Evolutionary conservation across 1,140 invertebrate species (phyloP).

Genomic region (Teleogryllus occipitalis): DNA sequence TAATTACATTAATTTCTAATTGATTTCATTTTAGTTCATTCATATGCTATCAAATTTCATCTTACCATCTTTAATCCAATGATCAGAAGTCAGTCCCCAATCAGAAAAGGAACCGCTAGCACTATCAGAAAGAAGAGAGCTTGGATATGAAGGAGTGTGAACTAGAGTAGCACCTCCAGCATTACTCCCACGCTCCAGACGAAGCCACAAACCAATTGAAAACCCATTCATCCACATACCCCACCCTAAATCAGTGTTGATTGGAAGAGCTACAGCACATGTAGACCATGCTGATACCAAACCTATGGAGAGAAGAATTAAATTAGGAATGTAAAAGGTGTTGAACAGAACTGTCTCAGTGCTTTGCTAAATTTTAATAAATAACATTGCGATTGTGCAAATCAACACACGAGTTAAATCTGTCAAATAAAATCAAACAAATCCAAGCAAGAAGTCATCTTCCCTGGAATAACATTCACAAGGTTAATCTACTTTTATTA

Average conservation of each 20-base stretch:
- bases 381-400: too few relatives aligned
- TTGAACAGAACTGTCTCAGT: too few relatives aligned
- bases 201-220: conserved; percentile 45
- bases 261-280: conserved; percentile 40
- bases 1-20: too few relatives aligned
- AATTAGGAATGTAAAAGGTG: too few relatives aligned
- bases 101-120: conserved; percentile 37
- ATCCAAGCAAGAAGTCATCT: too few relatives aligned
- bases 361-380: too few relatives aligned
- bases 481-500: too few relatives aligned
- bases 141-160: not conserved
- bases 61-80: conserved; percentile 38
- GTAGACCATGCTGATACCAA: conserved; percentile 44
- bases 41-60: not conserved
- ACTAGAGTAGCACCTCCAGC: not conserved
- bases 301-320: conserved; percentile 21
- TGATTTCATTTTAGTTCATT: too few relatives aligned
- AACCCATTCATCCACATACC: conserved; percentile 53
- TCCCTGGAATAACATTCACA: too few relatives aligned
- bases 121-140: conserved; percentile 29
- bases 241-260: conserved; percentile 45
- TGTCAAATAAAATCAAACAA: too few relatives aligned
- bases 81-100: conserved; percentile 39
- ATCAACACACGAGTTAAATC: too few relatives aligned
- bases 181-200: conserved; percentile 35